Base-by-base conservation (phyloP, 2,113 vertebrate genomes). In the Aspidoscelis tigris region DNA sequence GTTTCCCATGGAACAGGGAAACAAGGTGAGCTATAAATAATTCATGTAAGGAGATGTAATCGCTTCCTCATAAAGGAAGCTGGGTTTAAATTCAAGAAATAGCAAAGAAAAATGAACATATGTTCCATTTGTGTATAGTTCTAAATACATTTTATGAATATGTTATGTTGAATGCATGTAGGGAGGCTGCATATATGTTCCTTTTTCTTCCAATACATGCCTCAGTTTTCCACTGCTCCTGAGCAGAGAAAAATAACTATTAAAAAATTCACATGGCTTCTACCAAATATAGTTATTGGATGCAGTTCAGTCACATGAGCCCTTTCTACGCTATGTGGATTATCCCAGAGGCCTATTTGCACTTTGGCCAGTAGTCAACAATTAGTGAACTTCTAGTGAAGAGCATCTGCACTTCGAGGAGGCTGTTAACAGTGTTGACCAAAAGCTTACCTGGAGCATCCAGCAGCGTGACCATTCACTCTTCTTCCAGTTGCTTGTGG, bases 71-170 rank as follows among this genome's bases (percentile, higher is more conserved):
- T 43, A 87, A 80, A 68, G 61, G 43, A 75, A 83, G 21, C 77
- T 33, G 7, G 39, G 41, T 76, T 87, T 84, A 61, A 85, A 90
- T 79, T 76, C 86, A 84, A 73, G 53, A 72, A 76, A 83, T 76
- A 66, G 43, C 58, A 64, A 64, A 3, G 41, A 64, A 33, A 33
- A 33, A 5, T 58, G 21, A 44, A 47, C 80, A 82, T 41, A 82
- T 74, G 55, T 82, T 55, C 18, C n/a, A 39, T 18, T 39, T 9
- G 44, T 50, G 58, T 18, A 61, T 61, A 61, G 58, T 50, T 50
- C 47, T 50, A 50, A 50, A 50, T 50, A 50, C 12, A n/a, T 24
- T 74, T 41, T 44, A 18, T 21, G 70, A 43, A 44, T 82, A 43
- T 9, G 1, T 41, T 43, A 78, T 78, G 33, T 41, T 78, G 26